A percentile compares a stretch with the other conserved stretches of the same genome.
Conservation (phyloP, 2,113 vertebrate genomes). For the Scytalopus superciliaris region DNA sequence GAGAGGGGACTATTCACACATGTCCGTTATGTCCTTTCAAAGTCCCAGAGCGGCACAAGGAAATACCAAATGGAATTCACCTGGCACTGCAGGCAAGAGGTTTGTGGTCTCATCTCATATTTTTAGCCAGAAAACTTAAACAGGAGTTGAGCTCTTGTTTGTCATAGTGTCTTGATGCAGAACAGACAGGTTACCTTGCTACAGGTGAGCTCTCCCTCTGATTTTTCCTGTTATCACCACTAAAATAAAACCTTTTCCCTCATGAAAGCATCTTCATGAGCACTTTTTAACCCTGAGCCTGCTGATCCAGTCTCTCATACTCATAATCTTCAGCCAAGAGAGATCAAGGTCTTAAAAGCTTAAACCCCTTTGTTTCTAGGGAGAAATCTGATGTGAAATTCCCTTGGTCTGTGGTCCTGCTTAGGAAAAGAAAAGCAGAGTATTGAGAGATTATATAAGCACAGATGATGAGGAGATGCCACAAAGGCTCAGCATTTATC, state of each 20-base stretch:
- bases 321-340: neutral
- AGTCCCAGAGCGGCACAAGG: neutral
- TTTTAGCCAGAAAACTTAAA: neutral
- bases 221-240: neutral
- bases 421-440: neutral
- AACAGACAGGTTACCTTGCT: neutral
- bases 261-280: neutral
- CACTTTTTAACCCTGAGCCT: neutral
- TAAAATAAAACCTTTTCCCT: neutral
- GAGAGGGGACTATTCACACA: neutral
- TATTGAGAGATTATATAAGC: neutral
- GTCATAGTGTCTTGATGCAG: neutral
- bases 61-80: neutral
- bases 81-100: neutral
- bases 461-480: neutral
- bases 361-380: neutral
- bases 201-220: neutral
- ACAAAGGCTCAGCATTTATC: neutral
- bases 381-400: neutral
- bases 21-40: neutral
- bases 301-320: neutral
- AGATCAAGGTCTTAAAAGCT: neutral
- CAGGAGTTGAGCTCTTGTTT: neutral
- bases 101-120: neutral
- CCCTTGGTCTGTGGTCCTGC: neutral